These are phyloP conservation scores for Ophthalmolycus amberensis DNA, from an alignment of 2,113 vertebrate species.

Conservation along the genomic window DNA sequence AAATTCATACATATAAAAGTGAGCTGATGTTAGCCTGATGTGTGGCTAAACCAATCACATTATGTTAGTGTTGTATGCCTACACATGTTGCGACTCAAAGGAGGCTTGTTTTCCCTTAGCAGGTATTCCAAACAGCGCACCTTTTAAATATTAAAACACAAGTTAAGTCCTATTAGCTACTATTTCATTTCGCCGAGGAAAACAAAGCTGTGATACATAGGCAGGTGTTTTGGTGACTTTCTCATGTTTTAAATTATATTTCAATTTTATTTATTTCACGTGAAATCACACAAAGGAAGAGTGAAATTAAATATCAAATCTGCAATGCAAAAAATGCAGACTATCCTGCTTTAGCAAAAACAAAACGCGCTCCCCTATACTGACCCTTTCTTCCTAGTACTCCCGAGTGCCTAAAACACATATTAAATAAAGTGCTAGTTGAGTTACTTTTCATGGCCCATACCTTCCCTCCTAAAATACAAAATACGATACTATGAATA, in stretches of 20 bases:
- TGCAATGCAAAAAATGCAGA: background rate
- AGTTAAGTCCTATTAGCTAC: background rate
- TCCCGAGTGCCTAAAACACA: background rate
- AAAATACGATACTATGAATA: background rate
- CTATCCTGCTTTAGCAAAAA: no score
- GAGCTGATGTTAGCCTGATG: background rate
- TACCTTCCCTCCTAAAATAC: background rate
- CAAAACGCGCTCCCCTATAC: no score
- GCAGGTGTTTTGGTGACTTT: background rate
- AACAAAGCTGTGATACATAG: background rate
- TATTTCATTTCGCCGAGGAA: background rate
- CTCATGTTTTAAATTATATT: background rate
- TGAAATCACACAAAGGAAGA: background rate
- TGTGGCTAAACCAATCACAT: slow-evolving; percentile 1
- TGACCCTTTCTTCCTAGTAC: no score
- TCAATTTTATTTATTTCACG: background rate
- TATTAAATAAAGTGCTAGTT: background rate
- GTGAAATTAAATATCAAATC: background rate
- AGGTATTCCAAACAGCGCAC: background rate
- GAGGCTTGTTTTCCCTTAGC: background rate
- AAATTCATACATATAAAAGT: background rate
- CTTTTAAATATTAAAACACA: background rate
- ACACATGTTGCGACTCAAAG: background rate
- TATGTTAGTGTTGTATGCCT: background rate
- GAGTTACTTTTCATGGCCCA: background rate